phyloP scores from a whole-genome alignment of 35 echinoderm and acorn worm species.

The Holothuria glaberrima region DNA sequence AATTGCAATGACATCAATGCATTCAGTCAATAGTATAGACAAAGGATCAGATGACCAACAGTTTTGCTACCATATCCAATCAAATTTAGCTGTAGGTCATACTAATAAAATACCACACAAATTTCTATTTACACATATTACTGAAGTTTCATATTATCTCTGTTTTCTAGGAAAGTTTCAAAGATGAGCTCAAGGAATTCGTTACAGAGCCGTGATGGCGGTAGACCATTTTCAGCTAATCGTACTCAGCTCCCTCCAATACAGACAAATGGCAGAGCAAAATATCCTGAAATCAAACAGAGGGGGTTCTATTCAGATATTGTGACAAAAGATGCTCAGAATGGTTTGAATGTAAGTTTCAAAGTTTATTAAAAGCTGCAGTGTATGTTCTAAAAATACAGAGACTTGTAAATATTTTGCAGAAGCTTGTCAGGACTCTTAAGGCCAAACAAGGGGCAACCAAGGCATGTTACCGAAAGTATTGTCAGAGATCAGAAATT shows the following conservation, averaged over 20 bases:
- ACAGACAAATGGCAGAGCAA: constrained; percentile 40
- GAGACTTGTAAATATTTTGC: neutral
- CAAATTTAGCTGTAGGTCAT: too few relatives aligned
- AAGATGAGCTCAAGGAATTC: constrained; percentile 99
- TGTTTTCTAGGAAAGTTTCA: neutral
- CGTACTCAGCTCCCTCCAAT: constrained; percentile 72
- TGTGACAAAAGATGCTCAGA: constrained; percentile 77
- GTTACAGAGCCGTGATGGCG: constrained; percentile 84
- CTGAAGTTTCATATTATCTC: neutral
- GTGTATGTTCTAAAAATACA: neutral
- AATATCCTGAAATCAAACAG: constrained; percentile 96
- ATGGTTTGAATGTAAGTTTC: constrained; percentile 74
- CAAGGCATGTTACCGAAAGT: too few relatives aligned
- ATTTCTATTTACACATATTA: too few relatives aligned
- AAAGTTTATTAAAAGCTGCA: neutral
- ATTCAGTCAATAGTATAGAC: too few relatives aligned
- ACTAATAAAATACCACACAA: too few relatives aligned
- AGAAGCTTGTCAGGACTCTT: too few relatives aligned
- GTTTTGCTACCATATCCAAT: too few relatives aligned
- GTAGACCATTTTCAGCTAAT: constrained; percentile 89
- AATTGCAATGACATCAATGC: too few relatives aligned
- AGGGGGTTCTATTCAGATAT: constrained; percentile 98
- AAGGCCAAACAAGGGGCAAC: too few relatives aligned
- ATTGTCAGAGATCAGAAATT: too few relatives aligned
- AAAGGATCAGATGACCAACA: too few relatives aligned